Base-by-base conservation (phyloP, 1,140 invertebrate genomes). In the Pogonomyrmex barbatus region DNA sequence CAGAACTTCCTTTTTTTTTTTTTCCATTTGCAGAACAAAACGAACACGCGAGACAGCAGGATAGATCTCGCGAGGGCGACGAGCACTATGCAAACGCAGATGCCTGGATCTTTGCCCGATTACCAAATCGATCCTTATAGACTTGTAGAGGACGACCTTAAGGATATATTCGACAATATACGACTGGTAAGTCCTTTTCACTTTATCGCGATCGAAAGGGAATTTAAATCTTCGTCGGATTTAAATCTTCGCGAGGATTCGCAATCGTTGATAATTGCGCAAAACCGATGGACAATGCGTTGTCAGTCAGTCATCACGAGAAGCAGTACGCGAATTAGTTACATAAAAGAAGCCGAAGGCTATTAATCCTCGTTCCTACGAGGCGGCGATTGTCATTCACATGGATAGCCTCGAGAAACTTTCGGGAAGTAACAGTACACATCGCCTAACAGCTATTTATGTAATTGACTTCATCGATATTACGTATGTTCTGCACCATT, bases 101-200 rank as follows among this genome's bases (percentile, higher is more conserved):
- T 97, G 93, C 97, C 97, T 45, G 97, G 97, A 90, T 97, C 97
- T 30, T 95, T 97, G 88, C 96, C 97, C 24, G 97, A 98, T 91
- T 96, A 97, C 89, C 96, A 97, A 94, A 96, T 98, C 76, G 97
- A 98, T 95, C 98, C 98, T 87, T 98, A 98, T 93, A 96, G 96
- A 91, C 95, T 98, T 63, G 95, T 98, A 63, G 97, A 98, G 89
- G 97, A 98, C 90, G 98, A 98, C 91, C 96, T 99, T 62, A 97
- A 97, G 92, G 85, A 87, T 9, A 24, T 89, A 4, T 89, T 89
- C 60, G 96, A 96, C 89, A 97, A 98, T 92, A 98, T 98, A 93
- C 96, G 97, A 96, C 96, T 97, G 95, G 98, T 98, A 94, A 96
- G 95, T 14, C 1, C 3, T n/a, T 62, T 45, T 70, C 68, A 39